Evolutionary conservation across 2,113 vertebrate species (phyloP).

Genomic region (Struthidea cinerea): DNA sequence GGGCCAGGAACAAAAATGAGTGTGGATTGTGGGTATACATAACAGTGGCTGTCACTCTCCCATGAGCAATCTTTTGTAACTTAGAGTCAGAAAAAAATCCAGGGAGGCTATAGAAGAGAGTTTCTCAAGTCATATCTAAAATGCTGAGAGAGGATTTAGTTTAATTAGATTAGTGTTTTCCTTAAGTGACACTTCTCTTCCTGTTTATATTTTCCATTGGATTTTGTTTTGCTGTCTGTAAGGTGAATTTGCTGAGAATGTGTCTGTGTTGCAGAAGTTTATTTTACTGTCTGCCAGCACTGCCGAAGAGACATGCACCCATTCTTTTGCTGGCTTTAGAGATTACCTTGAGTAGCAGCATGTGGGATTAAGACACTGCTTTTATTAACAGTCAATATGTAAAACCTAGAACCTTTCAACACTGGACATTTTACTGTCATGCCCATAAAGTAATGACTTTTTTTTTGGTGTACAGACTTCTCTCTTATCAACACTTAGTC

Average conservation of each 20-base stretch:
- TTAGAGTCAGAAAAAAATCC: neutral
- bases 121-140: neutral
- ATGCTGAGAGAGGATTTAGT: neutral
- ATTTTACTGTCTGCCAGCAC: neutral
- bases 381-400: neutral
- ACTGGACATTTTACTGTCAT: neutral
- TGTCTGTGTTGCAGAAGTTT: neutral
- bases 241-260: conserved; percentile 13
- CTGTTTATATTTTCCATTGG: neutral
- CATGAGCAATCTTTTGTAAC: neutral
- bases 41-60: neutral
- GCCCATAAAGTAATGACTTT: neutral
- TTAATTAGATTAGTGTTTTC: neutral
- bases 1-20: neutral
- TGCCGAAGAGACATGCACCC: neutral
- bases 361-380: neutral
- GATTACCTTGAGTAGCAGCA: neutral
- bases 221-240: neutral
- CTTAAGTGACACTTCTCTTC: neutral
- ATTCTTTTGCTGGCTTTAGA: neutral
- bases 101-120: neutral
- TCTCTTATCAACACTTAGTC: neutral
- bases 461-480: neutral
- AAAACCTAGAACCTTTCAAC: neutral
- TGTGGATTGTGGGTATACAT: neutral